Evolutionary conservation across 2,888 invertebrate genomes (phyloP).

Genomic region (Smittia sp.): DNA sequence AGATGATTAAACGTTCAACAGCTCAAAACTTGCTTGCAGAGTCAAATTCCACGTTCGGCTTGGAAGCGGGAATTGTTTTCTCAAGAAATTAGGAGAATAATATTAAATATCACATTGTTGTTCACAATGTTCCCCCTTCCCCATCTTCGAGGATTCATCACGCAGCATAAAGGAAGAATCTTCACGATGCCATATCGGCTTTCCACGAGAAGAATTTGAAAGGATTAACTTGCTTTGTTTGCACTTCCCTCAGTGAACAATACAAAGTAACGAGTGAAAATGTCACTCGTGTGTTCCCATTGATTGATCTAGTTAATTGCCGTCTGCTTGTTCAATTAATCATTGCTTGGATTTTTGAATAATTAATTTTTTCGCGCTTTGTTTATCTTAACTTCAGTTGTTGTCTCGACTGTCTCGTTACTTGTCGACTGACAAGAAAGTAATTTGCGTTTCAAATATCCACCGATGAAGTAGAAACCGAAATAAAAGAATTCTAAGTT

Average conservation of each 20-base stretch:
- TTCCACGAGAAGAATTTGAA: background rate
- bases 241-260: slow-evolving; percentile 1
- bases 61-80: background rate
- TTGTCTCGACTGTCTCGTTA: too few species aligned
- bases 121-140: background rate
- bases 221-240: slow-evolving; percentile 15
- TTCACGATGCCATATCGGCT: slow-evolving; percentile 7
- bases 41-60: slow-evolving; percentile 22
- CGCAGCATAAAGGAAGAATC: background rate
- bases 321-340: too few species aligned
- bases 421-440: too few species aligned
- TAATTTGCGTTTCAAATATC: too few species aligned
- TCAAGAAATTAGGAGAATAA: slow-evolving; percentile 27
- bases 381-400: background rate
- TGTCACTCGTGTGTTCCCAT: background rate
- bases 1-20: slow-evolving; percentile 17
- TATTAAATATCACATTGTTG: slow-evolving; percentile 28
- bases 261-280: slow-evolving; percentile 11
- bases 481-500: background rate
- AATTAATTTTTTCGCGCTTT: background rate
- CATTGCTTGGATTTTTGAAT: too few species aligned
- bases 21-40: background rate
- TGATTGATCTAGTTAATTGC: background rate
- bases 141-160: background rate
- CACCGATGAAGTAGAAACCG: background rate